Evolutionary conservation across 2,797 vertebrate genomes (phyloP).

Genomic region (Tympanoctomys barrerae): DNA sequence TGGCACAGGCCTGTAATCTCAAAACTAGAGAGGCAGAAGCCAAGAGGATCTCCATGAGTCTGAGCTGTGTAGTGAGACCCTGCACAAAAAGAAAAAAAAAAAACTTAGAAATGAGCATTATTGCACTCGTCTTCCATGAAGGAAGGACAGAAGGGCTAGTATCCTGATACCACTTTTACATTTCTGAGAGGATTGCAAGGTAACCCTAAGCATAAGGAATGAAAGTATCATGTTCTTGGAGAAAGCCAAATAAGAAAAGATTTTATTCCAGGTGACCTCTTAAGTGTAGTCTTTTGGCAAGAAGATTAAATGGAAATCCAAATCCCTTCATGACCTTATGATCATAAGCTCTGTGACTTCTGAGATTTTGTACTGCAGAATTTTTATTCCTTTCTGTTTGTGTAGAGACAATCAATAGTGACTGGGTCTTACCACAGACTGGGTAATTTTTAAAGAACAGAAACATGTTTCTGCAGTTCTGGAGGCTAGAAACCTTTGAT

Average conservation of each 20-base stretch:
- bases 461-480: not conserved
- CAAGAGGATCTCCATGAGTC: too few species aligned
- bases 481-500: not conserved
- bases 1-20: too few species aligned
- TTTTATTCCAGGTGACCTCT: not conserved
- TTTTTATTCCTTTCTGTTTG: not conserved
- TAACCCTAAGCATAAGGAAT: not conserved
- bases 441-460: not conserved
- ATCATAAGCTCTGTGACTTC: not conserved
- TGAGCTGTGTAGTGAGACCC: too few species aligned
- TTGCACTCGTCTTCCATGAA: not conserved
- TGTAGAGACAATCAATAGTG: not conserved
- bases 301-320: not conserved
- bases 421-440: not conserved
- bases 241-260: not conserved
- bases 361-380: not conserved
- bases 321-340: not conserved
- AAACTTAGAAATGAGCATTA: not conserved
- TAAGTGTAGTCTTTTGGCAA: not conserved
- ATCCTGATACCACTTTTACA: not conserved
- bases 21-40: too few species aligned
- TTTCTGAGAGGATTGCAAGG: conserved; percentile 25
- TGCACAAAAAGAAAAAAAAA: not conserved
- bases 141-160: not conserved
- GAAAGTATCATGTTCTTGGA: not conserved